Percentiles rank a stretch among this genome's conserved stretches.
phyloP scores from a whole-genome alignment of 2,113 vertebrate species.

The Psittacus erithacus region DNA sequence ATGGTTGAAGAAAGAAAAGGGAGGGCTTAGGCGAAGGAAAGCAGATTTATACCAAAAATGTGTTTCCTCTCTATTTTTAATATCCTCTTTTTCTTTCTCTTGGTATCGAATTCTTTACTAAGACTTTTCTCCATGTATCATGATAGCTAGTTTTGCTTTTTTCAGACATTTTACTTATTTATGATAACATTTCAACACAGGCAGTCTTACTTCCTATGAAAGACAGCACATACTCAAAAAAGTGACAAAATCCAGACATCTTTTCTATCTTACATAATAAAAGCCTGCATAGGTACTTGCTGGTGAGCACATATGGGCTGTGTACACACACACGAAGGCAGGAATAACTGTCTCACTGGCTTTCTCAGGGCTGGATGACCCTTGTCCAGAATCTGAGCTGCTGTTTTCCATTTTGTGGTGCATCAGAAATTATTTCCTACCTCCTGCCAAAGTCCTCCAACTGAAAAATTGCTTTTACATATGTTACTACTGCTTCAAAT shows the following conservation, averaged over 20 bases:
- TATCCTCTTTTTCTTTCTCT: neutral
- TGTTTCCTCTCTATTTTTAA: neutral
- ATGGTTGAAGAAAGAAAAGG: neutral
- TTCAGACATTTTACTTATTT: neutral
- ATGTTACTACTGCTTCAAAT: neutral
- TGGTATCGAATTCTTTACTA: neutral
- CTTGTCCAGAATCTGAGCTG: neutral
- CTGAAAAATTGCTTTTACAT: conserved; percentile 3
- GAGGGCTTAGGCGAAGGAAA: neutral
- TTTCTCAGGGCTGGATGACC: neutral
- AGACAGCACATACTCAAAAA: neutral
- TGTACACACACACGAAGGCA: neutral
- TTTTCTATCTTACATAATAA: neutral
- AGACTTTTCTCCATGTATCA: neutral
- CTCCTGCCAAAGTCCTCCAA: neutral
- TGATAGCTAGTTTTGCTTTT: neutral
- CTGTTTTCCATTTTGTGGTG: neutral
- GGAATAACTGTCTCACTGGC: neutral
- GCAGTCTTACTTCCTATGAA: neutral
- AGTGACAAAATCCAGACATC: neutral
- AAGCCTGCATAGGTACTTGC: neutral
- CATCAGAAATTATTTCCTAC: neutral
- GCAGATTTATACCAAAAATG: neutral
- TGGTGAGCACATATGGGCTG: neutral
- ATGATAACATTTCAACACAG: neutral